Base-by-base conservation (phyloP, 2,797 vertebrate species). In the Oreonectes daqikongensis region DNA sequence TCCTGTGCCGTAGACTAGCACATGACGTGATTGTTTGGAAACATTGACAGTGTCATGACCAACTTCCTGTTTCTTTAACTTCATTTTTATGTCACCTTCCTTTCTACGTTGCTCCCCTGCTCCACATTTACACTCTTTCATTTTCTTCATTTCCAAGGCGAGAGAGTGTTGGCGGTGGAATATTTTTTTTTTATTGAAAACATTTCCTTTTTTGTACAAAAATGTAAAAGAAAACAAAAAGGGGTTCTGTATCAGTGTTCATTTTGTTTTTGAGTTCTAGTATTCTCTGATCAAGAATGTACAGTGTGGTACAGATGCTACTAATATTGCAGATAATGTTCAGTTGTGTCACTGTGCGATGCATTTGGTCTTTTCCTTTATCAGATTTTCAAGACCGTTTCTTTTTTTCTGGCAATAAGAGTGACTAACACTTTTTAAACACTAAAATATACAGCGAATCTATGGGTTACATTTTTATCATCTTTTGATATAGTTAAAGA, bases 51-150 rank as follows among this genome's bases (percentile, higher is more conserved):
- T 75, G 72, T 72, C 68, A 81, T 57, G 83, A 90, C 87, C 86
- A 88, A 88, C 69, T 82, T 70, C 40, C 17, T 79, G 83, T 78
- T 74, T 78, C 79, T 69, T 79, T 84, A 78, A 15, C n/a, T 66
- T 72, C 10, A 73, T 72, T 77, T 78, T 53, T 50, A 9, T 26
- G 48, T 79, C 81, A 76, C 82, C 84, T 83, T 81, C 57, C 63
- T 78, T 77, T 90, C 90, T 93, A 90, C 90, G 91, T 88, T 88
- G 80, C 79, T 85, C 61, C 74, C 86, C 83, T 67, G 11, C 65
- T 38, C 26, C 5, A 28, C 55, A 59, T 11, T 18, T 22, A 26
- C 48, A 2, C 12, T 65, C 55, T 65, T 35, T 52, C 78, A 17
- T 61, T 59, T 48, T 48, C 80, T 81, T 85, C 73, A 75, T 74